These are phyloP conservation scores for Eubasilissa regina DNA, from an alignment of 1,140 invertebrate genomes.

Conservation along the genomic window DNA sequence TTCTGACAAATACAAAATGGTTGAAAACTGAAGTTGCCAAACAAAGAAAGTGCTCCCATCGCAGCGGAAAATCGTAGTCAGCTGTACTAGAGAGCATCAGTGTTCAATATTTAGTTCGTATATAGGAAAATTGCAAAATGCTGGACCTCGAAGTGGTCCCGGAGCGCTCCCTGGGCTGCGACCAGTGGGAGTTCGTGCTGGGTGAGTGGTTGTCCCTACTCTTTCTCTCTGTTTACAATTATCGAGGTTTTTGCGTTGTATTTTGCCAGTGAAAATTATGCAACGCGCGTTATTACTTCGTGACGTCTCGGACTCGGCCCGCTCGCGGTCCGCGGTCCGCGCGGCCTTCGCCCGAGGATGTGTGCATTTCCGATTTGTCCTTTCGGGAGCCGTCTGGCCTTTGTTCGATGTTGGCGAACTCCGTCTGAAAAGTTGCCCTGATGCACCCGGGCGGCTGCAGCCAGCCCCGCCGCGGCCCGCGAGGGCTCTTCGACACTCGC, in stretches of 20 bases:
- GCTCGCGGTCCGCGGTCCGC: background rate
- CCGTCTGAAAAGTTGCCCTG: background rate
- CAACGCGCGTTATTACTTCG: slow-evolving; percentile 59
- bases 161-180: slow-evolving; percentile 94
- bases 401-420: slow-evolving; percentile 12
- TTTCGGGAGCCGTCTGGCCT: slow-evolving; percentile 11
- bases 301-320: background rate
- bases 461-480: background rate
- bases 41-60: slow-evolving; percentile 70
- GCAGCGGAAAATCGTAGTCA: slow-evolving; percentile 61
- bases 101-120: background rate
- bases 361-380: background rate
- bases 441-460: no score
- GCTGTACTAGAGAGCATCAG: background rate
- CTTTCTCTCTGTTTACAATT: slow-evolving; percentile 66
- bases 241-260: slow-evolving; percentile 72
- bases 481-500: background rate
- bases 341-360: background rate
- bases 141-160: slow-evolving; percentile 96
- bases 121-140: slow-evolving; percentile 75
- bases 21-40: slow-evolving; percentile 73
- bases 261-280: slow-evolving; percentile 68
- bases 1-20: slow-evolving; percentile 74
- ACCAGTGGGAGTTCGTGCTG: slow-evolving; percentile 97
- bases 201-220: slow-evolving; percentile 76